Conservation (phyloP, 2,797 vertebrate species). For the Melanotaenia maccullochi region DNA sequence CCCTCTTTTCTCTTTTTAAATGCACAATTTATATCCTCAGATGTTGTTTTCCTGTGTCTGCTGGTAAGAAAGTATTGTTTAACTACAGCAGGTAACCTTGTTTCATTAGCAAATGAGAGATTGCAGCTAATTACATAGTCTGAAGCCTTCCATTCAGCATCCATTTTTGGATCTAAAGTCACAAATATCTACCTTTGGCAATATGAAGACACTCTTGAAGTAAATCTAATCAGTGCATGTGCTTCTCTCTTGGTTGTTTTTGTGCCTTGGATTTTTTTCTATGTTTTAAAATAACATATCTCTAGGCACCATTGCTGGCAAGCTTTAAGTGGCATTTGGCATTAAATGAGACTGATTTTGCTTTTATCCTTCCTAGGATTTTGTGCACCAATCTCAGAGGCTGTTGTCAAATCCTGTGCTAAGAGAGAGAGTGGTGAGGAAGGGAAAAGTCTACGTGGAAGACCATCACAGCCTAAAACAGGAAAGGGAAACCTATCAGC, state of each 20-base stretch:
- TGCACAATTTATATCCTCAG: constrained; percentile 34
- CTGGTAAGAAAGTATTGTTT: constrained; percentile 32
- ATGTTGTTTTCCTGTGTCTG: constrained; percentile 26
- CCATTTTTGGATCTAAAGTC: constrained; percentile 45
- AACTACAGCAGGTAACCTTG: constrained; percentile 18
- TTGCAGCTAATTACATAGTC: constrained; percentile 46
- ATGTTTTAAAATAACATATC: constrained; percentile 54
- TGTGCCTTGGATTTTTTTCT: constrained; percentile 52
- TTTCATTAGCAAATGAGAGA: constrained; percentile 41
- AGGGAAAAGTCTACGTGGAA: constrained; percentile 85
- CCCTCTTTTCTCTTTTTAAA: constrained; percentile 34
- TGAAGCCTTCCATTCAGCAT: constrained; percentile 45
- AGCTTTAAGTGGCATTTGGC: constrained; percentile 62
- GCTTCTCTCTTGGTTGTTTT: constrained; percentile 55
- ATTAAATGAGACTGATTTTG: constrained; percentile 55
- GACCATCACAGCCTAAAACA: constrained; percentile 80
- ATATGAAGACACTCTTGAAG: constrained; percentile 45
- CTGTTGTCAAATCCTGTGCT: constrained; percentile 84
- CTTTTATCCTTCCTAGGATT: constrained; percentile 85
- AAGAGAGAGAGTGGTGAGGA: constrained; percentile 79
- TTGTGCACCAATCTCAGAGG: constrained; percentile 86
- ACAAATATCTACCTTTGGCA: constrained; percentile 65
- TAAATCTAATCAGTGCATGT: constrained; percentile 54
- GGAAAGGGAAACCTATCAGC: constrained; percentile 88
- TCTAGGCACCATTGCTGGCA: constrained; percentile 58